Evolutionary conservation across 2,888 invertebrate genomes (phyloP).

Genomic region (Nomada goodeniana): DNA sequence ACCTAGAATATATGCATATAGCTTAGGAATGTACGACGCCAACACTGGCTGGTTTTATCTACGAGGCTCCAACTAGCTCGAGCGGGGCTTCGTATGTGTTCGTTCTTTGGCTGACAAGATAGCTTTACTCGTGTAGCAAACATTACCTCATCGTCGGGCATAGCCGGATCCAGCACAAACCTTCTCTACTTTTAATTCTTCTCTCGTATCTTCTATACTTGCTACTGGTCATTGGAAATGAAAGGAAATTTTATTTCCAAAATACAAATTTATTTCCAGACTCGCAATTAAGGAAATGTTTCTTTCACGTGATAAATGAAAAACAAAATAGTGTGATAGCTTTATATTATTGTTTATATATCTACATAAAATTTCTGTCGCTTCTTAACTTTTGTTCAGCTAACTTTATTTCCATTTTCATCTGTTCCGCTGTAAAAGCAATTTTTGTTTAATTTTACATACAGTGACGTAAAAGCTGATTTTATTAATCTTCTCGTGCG

Average conservation of each 20-base stretch:
- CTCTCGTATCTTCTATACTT: slow-evolving; percentile 29
- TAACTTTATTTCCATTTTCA: neutral
- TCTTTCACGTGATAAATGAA: neutral
- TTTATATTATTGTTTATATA: neutral
- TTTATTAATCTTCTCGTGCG: slow-evolving; percentile 45
- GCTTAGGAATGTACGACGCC: slow-evolving; percentile 57
- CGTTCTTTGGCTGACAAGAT: slow-evolving; percentile 61
- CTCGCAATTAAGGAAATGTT: neutral
- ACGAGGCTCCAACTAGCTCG: slow-evolving; percentile 54
- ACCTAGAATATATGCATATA: slow-evolving; percentile 45
- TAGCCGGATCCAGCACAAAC: slow-evolving; percentile 75
- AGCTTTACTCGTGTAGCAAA: slow-evolving; percentile 69
- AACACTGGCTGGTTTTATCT: slow-evolving; percentile 63
- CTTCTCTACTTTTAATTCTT: slow-evolving; percentile 70
- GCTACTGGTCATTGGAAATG: slow-evolving; percentile 1
- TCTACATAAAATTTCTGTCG: neutral
- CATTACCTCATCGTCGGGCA: slow-evolving; percentile 72
- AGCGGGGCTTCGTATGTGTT: slow-evolving; percentile 52
- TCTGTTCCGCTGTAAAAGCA: neutral
- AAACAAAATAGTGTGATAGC: neutral
- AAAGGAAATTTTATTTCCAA: neutral
- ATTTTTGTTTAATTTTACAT: slow-evolving; percentile 18
- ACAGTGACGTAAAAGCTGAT: slow-evolving; percentile 31
- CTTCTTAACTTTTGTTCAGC: neutral
- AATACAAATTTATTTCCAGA: slow-evolving; percentile 5